Percentiles rank a stretch among this genome's conserved stretches.
phyloP scores from a whole-genome alignment of 2,113 vertebrate species.

The Ammodytes marinus region DNA sequence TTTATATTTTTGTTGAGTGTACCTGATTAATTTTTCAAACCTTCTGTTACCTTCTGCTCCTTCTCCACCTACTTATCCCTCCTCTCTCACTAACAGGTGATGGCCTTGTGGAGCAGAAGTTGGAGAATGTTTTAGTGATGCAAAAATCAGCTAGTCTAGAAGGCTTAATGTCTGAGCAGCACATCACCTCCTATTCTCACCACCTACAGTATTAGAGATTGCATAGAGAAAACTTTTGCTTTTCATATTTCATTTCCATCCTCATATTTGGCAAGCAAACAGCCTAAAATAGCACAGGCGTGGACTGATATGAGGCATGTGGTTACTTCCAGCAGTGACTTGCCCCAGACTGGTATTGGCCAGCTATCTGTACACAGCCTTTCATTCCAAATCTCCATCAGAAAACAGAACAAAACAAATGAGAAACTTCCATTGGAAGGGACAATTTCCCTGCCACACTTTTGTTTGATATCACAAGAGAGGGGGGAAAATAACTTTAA shows the following conservation, averaged over 20 bases:
- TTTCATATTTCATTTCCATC: slow-evolving; percentile 43
- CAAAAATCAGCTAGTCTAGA: not conserved
- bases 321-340: slow-evolving; percentile 41
- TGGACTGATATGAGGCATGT: slow-evolving; percentile 35
- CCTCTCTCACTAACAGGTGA: slow-evolving; percentile 20
- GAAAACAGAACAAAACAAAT: slow-evolving; percentile 68
- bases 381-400: slow-evolving; percentile 59
- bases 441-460: slow-evolving; percentile 40
- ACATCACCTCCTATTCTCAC: not conserved
- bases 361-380: slow-evolving; percentile 32
- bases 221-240: slow-evolving; percentile 8
- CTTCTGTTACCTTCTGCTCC: slow-evolving; percentile 22
- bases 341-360: slow-evolving; percentile 21
- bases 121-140: not conserved
- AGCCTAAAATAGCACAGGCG: slow-evolving; percentile 16
- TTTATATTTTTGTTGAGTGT: too few species aligned
- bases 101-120: slow-evolving; percentile 12
- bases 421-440: slow-evolving; percentile 54
- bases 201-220: too few species aligned
- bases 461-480: slow-evolving; percentile 22
- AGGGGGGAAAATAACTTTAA: slow-evolving; percentile 18
- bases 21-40: not conserved
- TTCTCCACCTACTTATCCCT: not conserved
- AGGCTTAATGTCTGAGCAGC: not conserved
- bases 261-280: slow-evolving; percentile 30